Conservation (phyloP, 2,888 invertebrate genomes). For the Eristalis arbustorum region DNA sequence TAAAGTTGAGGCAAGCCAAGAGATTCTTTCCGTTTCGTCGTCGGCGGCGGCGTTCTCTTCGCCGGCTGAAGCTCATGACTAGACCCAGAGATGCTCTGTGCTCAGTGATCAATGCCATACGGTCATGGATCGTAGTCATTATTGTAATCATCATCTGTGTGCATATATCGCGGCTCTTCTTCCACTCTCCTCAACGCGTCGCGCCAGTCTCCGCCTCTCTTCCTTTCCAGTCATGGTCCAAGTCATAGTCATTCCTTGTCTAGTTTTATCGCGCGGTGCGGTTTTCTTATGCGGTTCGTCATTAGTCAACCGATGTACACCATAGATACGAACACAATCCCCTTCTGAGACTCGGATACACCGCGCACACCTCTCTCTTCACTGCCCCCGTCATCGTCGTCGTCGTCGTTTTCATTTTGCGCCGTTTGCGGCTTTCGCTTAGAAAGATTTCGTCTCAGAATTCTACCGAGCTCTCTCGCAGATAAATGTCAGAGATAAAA, state of each 20-base stretch:
- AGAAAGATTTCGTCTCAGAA: slow-evolving; percentile 64
- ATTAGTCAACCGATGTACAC: slow-evolving; percentile 66
- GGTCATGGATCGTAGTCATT: slow-evolving; percentile 69
- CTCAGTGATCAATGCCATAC: slow-evolving; percentile 68
- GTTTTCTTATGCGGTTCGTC: slow-evolving; percentile 63
- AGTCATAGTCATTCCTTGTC: slow-evolving; percentile 19
- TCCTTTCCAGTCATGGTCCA: not conserved
- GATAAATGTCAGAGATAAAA: slow-evolving; percentile 69
- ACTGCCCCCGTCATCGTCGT: not conserved
- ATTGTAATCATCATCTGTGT: slow-evolving; percentile 67
- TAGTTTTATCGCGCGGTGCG: slow-evolving; percentile 56
- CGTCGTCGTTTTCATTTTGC: not conserved
- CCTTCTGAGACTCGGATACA: not conserved
- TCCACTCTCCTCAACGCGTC: not conserved
- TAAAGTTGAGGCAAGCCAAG: slow-evolving; percentile 41
- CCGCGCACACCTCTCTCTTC: not conserved
- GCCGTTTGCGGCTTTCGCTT: slow-evolving; percentile 59
- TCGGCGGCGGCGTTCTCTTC: slow-evolving; percentile 15
- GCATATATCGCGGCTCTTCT: slow-evolving; percentile 60
- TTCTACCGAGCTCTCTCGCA: slow-evolving; percentile 28
- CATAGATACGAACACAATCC: slow-evolving; percentile 31
- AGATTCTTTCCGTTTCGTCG: slow-evolving; percentile 4
- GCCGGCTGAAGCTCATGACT: slow-evolving; percentile 9
- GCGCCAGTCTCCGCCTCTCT: not conserved
- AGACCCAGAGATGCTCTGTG: slow-evolving; percentile 31